phyloP scores from a whole-genome alignment of 2,888 invertebrate species.

The Dasysyrphus tricinctus region DNA sequence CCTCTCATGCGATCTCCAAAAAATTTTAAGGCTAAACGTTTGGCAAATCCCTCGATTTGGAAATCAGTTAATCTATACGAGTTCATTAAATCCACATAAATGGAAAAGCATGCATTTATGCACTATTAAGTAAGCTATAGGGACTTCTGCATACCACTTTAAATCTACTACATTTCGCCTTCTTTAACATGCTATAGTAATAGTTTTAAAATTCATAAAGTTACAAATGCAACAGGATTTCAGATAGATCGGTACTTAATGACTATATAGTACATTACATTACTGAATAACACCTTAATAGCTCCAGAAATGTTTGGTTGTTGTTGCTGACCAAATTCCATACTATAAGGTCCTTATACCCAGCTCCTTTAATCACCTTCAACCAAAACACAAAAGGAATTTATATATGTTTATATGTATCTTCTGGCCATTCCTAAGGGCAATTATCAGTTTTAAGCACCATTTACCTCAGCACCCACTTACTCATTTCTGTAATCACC shows the following conservation, averaged over 20 bases:
- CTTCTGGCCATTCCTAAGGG: constrained; percentile 33
- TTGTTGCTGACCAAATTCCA: not conserved
- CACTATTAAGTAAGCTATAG: too few species aligned
- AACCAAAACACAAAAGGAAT: constrained; percentile 28
- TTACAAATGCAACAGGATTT: constrained; percentile 1
- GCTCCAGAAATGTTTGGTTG: not conserved
- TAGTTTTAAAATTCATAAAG: not conserved
- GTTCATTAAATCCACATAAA: too few species aligned
- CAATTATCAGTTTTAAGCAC: constrained; percentile 69
- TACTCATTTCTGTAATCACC: constrained; percentile 60
- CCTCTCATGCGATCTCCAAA: too few species aligned
- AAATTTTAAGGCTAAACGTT: too few species aligned
- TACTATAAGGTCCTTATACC: not conserved
- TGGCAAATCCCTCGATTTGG: too few species aligned
- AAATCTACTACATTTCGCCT: not conserved
- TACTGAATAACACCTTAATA: not conserved
- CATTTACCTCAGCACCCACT: constrained; percentile 64
- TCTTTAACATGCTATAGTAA: not conserved
- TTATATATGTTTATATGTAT: constrained; percentile 3
- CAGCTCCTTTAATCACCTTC: constrained; percentile 13
- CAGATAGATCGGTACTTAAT: not conserved
- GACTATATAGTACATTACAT: not conserved
- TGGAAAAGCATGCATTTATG: too few species aligned
- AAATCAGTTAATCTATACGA: too few species aligned
- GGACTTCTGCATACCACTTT: too few species aligned